A percentile compares a stretch with the other conserved stretches of the same genome.
These are phyloP conservation scores for Tinea pellionella DNA, from an alignment of 2,888 invertebrate species.

Conservation along the genomic window DNA sequence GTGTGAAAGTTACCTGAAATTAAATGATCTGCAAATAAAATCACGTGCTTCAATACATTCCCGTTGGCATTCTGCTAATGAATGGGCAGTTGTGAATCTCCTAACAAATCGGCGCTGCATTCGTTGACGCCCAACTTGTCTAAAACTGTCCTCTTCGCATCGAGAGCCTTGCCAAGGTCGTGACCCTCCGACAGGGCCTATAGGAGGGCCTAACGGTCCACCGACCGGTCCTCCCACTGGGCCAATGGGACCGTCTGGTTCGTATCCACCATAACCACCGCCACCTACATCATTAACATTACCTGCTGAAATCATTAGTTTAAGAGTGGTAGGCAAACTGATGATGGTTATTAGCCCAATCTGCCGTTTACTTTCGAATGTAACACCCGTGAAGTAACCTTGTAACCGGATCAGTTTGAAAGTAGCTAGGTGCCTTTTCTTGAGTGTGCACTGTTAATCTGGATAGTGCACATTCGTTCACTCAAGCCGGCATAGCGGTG, in stretches of 20 bases:
- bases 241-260: slow-evolving; percentile 43
- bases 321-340: too few relatives aligned
- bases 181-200: slow-evolving; percentile 25
- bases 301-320: neutral
- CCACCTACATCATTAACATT: slow-evolving; percentile 26
- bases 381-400: too few relatives aligned
- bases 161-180: slow-evolving; percentile 67
- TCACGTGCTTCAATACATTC: slow-evolving; percentile 86
- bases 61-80: slow-evolving; percentile 83
- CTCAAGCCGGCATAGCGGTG: too few relatives aligned
- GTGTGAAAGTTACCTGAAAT: slow-evolving; percentile 72
- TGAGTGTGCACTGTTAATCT: too few relatives aligned
- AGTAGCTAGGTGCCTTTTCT: too few relatives aligned
- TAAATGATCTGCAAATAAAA: slow-evolving; percentile 88
- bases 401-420: too few relatives aligned
- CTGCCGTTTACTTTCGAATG: too few relatives aligned
- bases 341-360: too few relatives aligned
- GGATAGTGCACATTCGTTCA: too few relatives aligned
- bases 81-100: slow-evolving; percentile 77
- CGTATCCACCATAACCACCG: slow-evolving; percentile 43
- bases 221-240: slow-evolving; percentile 28
- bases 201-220: slow-evolving; percentile 40
- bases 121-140: slow-evolving; percentile 84
- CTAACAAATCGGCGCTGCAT: slow-evolving; percentile 83
- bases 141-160: slow-evolving; percentile 87